Evolutionary conservation across 2,797 vertebrate genomes (phyloP).

Genomic region (Merluccius polli): DNA sequence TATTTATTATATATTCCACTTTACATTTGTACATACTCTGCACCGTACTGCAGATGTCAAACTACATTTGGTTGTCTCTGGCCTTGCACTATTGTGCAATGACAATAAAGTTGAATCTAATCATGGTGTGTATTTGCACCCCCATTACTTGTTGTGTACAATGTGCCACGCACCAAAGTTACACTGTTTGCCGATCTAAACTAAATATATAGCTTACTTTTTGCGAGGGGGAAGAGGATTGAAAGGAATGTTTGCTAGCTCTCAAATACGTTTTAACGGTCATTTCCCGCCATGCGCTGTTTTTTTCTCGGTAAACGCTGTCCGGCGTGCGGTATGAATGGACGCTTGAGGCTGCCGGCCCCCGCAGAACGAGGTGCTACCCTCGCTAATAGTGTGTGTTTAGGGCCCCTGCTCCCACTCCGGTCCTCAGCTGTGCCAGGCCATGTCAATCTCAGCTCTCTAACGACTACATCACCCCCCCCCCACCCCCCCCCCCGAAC

Average conservation of each 20-base stretch:
- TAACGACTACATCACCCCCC: neutral
- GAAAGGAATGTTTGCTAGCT: slow-evolving; percentile 42
- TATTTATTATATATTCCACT: no score
- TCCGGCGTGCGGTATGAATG: slow-evolving; percentile 25
- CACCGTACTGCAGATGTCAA: no score
- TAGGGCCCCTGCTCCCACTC: slow-evolving; percentile 26
- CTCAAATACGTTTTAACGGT: slow-evolving; percentile 28
- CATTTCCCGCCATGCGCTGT: slow-evolving; percentile 33
- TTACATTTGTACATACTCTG: no score
- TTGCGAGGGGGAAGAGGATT: slow-evolving; percentile 39
- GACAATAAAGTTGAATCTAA: no score
- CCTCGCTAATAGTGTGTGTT: slow-evolving; percentile 36
- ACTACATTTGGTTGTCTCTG: no score
- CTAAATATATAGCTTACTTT: neutral
- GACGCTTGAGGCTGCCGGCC: slow-evolving; percentile 31
- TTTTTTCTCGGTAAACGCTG: slow-evolving; percentile 28
- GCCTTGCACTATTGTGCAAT: no score
- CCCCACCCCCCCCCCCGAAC: neutral
- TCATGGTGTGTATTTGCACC: no score
- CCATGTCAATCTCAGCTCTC: slow-evolving; percentile 3
- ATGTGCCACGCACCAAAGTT: no score
- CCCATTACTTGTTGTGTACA: no score
- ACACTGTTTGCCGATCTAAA: no score
- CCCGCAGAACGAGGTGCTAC: slow-evolving; percentile 37
- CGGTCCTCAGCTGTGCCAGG: neutral